phyloP scores from a whole-genome alignment of 2,113 vertebrate genomes.

The Hipposideros armiger region DNA sequence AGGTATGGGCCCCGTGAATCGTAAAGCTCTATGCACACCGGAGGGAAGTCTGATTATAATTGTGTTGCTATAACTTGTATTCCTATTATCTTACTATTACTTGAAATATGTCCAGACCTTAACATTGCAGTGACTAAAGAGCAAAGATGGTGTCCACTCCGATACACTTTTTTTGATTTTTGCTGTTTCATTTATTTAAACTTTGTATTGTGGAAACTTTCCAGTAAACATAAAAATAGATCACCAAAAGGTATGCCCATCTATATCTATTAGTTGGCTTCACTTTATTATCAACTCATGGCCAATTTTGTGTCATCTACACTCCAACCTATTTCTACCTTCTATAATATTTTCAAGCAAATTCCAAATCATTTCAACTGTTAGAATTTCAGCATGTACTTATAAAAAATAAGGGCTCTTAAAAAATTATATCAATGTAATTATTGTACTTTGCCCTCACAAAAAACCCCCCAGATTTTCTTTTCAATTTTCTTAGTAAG shows the following conservation, averaged over 20 bases:
- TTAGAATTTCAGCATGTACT: neutral
- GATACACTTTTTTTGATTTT: neutral
- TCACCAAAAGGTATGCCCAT: no score
- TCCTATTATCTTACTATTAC: neutral
- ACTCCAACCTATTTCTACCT: neutral
- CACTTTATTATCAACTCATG: neutral
- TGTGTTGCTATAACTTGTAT: neutral
- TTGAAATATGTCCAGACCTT: slow-evolving; percentile 12
- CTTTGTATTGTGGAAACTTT: slow-evolving; percentile 22
- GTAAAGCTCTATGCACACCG: neutral
- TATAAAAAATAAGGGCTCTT: neutral
- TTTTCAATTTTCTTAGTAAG: slow-evolving; percentile 41
- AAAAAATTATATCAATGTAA: neutral
- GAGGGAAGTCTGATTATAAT: neutral
- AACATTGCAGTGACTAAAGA: slow-evolving; percentile 2
- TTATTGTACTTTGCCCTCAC: neutral
- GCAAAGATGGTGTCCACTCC: neutral
- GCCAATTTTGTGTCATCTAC: neutral
- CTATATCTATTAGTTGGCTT: neutral
- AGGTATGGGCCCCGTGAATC: neutral
- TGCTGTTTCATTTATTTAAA: neutral
- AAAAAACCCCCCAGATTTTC: neutral
- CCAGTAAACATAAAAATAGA: neutral
- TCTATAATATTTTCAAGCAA: neutral
- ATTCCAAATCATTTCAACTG: neutral